Percentiles rank a stretch among this genome's conserved stretches.
These are phyloP conservation scores for Gopherus evgoodei DNA, from an alignment of 2,113 vertebrate species.

Conservation along the genomic window DNA sequence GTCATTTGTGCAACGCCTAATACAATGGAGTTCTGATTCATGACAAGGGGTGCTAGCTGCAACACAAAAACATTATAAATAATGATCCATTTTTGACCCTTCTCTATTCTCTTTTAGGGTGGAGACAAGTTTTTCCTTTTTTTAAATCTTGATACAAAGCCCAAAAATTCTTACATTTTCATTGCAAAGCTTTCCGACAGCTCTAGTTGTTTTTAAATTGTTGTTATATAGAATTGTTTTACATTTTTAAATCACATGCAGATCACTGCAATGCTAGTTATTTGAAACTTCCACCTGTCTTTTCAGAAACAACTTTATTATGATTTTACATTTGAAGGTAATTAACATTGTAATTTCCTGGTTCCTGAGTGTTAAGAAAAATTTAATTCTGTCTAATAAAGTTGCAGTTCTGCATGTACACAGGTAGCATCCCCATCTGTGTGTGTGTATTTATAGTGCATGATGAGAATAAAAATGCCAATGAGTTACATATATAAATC, in stretches of 20 bases:
- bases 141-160: neutral
- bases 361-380: neutral
- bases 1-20: neutral
- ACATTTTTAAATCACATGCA: conserved; percentile 12
- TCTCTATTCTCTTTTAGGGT: neutral
- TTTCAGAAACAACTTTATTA: neutral
- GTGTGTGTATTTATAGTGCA: neutral
- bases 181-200: neutral
- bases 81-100: neutral
- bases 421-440: neutral
- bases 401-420: neutral
- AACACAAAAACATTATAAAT: neutral
- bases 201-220: neutral
- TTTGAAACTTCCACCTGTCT: neutral
- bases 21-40: neutral
- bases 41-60: neutral
- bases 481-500: neutral
- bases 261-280: neutral
- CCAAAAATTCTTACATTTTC: neutral
- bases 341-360: conserved; percentile 5
- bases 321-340: conserved; percentile 22
- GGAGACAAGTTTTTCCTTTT: neutral
- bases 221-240: neutral
- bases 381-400: conserved; percentile 1
- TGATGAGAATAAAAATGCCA: neutral